These are phyloP conservation scores for Heliangelus exortis DNA, from an alignment of 2,797 vertebrate species.

Conservation along the genomic window DNA sequence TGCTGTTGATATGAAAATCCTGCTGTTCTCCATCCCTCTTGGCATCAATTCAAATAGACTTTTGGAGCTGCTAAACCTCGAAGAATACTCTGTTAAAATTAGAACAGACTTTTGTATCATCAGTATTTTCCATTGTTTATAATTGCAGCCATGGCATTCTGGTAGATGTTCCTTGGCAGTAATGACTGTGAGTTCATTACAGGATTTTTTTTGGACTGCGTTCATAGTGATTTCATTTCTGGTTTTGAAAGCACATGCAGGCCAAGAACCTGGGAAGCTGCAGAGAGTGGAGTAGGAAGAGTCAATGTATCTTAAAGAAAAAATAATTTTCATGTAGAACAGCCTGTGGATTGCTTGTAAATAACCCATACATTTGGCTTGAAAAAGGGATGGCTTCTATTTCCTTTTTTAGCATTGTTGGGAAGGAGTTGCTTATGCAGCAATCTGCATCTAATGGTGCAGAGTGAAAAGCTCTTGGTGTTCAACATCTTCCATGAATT, in stretches of 20 bases:
- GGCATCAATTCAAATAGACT: background rate
- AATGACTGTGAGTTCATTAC: background rate
- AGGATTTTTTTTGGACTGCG: constrained; percentile 35
- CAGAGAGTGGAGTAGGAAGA: background rate
- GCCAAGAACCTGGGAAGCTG: constrained; percentile 14
- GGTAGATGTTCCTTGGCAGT: constrained; percentile 41
- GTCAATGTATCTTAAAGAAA: background rate
- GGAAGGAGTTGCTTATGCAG: background rate
- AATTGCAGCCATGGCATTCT: constrained; percentile 7
- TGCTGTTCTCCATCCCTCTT: constrained; percentile 3
- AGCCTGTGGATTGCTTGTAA: constrained; percentile 19
- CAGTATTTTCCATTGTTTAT: constrained; percentile 60
- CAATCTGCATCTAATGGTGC: background rate
- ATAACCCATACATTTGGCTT: constrained; percentile 8
- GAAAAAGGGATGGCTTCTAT: constrained; percentile 3
- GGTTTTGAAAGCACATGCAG: background rate
- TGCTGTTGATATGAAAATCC: background rate
- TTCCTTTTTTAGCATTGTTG: constrained; percentile 45
- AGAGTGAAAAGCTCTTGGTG: background rate
- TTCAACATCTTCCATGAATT: background rate
- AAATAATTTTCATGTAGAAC: background rate
- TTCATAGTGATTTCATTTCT: constrained; percentile 8
- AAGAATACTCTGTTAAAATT: constrained; percentile 51
- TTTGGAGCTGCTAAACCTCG: constrained; percentile 11
- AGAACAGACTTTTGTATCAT: constrained; percentile 28